Evolutionary conservation across 2,888 invertebrate genomes (phyloP).

Genomic region (Tiliacea citrago): DNA sequence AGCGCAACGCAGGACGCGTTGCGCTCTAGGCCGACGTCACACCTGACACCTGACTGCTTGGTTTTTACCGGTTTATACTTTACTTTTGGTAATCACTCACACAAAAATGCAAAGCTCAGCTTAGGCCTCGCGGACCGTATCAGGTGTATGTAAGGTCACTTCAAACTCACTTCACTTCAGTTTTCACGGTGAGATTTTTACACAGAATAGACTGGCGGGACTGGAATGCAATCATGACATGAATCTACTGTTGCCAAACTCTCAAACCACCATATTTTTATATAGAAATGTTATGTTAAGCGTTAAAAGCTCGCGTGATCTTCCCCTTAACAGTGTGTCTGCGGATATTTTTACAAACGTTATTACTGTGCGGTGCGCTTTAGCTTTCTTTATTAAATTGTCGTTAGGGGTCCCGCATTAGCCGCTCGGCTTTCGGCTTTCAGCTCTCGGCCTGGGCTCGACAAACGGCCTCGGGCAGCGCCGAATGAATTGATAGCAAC

Average conservation of each 20-base stretch:
- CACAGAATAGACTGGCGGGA: too few relatives aligned
- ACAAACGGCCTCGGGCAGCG: slow-evolving; percentile 59
- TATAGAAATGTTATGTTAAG: neutral
- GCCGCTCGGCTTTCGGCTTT: slow-evolving; percentile 59
- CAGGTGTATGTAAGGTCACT: too few relatives aligned
- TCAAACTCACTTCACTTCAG: too few relatives aligned
- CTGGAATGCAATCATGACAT: too few relatives aligned
- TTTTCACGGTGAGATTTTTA: too few relatives aligned
- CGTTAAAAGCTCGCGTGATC: slow-evolving; percentile 9
- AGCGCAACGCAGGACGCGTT: too few relatives aligned
- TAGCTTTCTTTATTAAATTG: slow-evolving; percentile 89
- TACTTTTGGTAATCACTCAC: too few relatives aligned
- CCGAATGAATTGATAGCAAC: slow-evolving; percentile 53
- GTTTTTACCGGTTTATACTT: too few relatives aligned
- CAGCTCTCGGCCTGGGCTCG: slow-evolving; percentile 51
- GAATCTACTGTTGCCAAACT: neutral
- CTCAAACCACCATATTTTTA: neutral
- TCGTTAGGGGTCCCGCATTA: slow-evolving; percentile 80
- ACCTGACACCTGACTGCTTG: too few relatives aligned
- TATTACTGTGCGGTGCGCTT: slow-evolving; percentile 81
- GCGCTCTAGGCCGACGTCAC: too few relatives aligned
- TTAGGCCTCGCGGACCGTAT: too few relatives aligned
- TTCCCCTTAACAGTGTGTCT: slow-evolving; percentile 84
- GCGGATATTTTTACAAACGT: slow-evolving; percentile 90
- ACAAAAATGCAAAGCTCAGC: too few relatives aligned